Base-by-base conservation (phyloP, 2,797 vertebrate genomes). In the Acridotheres tristis region DNA sequence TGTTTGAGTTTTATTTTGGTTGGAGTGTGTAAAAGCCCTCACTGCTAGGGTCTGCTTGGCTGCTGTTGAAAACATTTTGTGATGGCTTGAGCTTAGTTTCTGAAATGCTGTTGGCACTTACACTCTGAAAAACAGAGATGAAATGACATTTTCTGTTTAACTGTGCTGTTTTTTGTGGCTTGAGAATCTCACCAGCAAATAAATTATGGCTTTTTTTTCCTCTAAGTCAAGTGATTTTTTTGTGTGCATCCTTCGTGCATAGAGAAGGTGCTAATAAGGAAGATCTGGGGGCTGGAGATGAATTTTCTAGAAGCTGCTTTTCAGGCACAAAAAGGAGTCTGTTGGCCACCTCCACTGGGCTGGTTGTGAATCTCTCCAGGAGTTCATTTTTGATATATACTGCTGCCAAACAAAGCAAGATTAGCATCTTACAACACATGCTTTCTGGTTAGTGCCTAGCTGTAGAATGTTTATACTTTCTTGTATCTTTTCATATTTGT, bases 1-100 rank as follows among this genome's bases (percentile, higher is more conserved):
- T 74, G 16, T 82, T 91, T 74, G 77, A 79, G 71, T 93, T 96
- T 88, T 90, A 54, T 88, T 96, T 95, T 94, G 50, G 71, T 91
- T 86, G 86, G 85, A 94, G 50, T 36, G 17, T 61, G 36, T 90
- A 85, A 90, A 91, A 85, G 53, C 67, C 54, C 36, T 77, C 27
- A 51, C 53, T 77, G 48, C 77, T 90, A 51, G 18, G 34, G 14
- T 29, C 71, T 88, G 55, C 50, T 78, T 95, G 84, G 86, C 81
- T 88, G 57, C 71, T 86, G 85, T 61, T 78, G 79, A 48, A 89
- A 93, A 89, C 40, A 22, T 90, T 91, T 89, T 5, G 7, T 77
- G 77, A 65, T 74, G 40, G 83, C n/a, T 93, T 79, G 67, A 87
- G 65, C 50, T 90, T 94, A 36, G 65, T 80, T 90, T 94, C 81